Percentiles rank a stretch among this genome's conserved stretches.
Evolutionary conservation across 2,797 vertebrate species (phyloP).

Genomic region (Ibycter americanus): DNA sequence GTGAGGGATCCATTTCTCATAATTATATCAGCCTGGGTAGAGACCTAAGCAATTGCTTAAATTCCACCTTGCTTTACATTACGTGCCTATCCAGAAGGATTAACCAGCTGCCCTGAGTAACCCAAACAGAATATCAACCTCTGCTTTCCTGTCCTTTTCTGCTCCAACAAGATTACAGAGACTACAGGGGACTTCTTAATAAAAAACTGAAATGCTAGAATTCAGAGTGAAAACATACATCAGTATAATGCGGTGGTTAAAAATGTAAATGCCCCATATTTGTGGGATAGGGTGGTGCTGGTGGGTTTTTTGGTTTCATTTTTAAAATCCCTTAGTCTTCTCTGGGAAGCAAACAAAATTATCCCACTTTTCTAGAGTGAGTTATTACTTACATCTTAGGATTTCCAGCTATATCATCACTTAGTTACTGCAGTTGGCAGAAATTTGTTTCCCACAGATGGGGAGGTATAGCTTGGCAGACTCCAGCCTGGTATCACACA

Average conservation of each 20-base stretch:
- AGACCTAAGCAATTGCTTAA: neutral
- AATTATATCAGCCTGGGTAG: neutral
- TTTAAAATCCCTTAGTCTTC: neutral
- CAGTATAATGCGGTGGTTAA: neutral
- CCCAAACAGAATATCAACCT: neutral
- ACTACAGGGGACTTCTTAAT: neutral
- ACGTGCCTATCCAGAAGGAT: neutral
- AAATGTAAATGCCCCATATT: neutral
- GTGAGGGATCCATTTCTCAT: neutral
- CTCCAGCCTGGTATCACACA: accelerated
- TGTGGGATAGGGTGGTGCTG: conserved; percentile 10
- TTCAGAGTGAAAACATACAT: neutral
- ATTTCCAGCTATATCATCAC: neutral
- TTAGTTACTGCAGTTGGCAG: neutral
- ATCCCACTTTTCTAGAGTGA: neutral
- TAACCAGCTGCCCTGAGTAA: neutral
- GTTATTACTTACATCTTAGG: neutral
- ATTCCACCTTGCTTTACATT: neutral
- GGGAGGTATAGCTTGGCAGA: neutral
- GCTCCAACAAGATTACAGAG: neutral
- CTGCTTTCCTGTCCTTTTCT: neutral
- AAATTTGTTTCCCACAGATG: neutral
- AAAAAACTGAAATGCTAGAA: neutral
- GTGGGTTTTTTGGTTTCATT: neutral
- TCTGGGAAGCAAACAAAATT: neutral